A percentile compares a stretch with the other conserved stretches of the same genome.
Evolutionary conservation across 2,797 vertebrate species (phyloP).

Genomic region (Lagocephalus sceleratus): DNA sequence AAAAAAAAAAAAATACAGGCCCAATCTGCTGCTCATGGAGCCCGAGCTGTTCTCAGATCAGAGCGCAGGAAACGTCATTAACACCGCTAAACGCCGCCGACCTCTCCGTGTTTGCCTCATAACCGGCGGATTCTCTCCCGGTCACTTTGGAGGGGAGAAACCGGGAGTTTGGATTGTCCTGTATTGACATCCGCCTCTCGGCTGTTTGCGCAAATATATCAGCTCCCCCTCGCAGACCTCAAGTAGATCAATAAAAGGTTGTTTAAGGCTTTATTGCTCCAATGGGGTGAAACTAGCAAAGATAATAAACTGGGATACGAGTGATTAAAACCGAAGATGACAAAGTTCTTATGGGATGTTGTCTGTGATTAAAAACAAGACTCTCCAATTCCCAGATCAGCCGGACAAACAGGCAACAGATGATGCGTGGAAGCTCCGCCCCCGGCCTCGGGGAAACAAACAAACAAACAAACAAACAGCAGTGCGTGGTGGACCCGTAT

Average conservation of each 20-base stretch:
- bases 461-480: too few species aligned
- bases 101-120: slow-evolving; percentile 22
- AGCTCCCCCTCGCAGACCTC: background rate
- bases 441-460: too few species aligned
- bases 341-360: slow-evolving; percentile 31
- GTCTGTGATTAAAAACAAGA: slow-evolving; percentile 48
- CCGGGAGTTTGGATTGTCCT: slow-evolving; percentile 8
- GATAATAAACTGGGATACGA: slow-evolving; percentile 11
- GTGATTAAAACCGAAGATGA: background rate
- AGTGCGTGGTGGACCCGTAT: too few species aligned
- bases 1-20: too few species aligned
- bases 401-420: slow-evolving; percentile 20
- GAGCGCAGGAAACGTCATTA: slow-evolving; percentile 11
- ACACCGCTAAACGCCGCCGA: slow-evolving; percentile 19
- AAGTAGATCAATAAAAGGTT: slow-evolving; percentile 18
- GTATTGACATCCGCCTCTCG: slow-evolving; percentile 10
- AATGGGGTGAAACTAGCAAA: slow-evolving; percentile 1
- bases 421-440: too few species aligned
- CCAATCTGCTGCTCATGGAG: slow-evolving; percentile 30
- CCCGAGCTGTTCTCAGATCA: slow-evolving; percentile 25
- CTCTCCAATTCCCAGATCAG: slow-evolving; percentile 1
- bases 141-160: slow-evolving; percentile 23
- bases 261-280: slow-evolving; percentile 11
- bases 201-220: slow-evolving; percentile 20
- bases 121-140: slow-evolving; percentile 46